Conservation (phyloP, 2,888 invertebrate genomes). For the Belgica antarctica region DNA sequence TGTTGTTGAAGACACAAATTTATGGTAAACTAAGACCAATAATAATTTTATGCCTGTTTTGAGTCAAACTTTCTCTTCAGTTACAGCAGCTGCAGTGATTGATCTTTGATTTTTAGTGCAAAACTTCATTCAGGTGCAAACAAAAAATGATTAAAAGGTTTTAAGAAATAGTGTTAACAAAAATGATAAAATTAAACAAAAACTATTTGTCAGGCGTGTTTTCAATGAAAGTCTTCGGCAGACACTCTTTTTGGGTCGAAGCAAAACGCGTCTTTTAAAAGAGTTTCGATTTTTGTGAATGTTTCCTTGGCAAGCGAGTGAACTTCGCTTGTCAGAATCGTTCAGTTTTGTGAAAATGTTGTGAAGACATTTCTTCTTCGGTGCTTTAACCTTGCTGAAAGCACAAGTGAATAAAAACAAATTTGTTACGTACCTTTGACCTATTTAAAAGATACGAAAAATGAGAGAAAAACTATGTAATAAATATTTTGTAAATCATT, state of each 20-base stretch:
- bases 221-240: conserved; percentile 33
- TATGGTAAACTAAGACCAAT: no score
- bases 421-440: conserved; percentile 31
- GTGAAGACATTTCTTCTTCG: conserved; percentile 7
- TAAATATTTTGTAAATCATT: conserved; percentile 10
- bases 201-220: conserved; percentile 39
- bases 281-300: conserved; percentile 8
- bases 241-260: conserved; percentile 20
- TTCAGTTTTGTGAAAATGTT: conserved; percentile 17
- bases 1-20: background rate
- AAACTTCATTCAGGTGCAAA: conserved; percentile 7
- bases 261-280: conserved; percentile 36
- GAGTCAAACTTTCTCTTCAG: background rate
- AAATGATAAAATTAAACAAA: no score
- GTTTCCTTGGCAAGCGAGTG: background rate
- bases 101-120: background rate
- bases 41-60: background rate
- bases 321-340: background rate
- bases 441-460: conserved; percentile 7
- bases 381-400: conserved; percentile 13
- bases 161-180: conserved; percentile 23
- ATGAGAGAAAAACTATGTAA: background rate
- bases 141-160: background rate
- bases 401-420: conserved; percentile 18
- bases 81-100: no score